phyloP scores from a whole-genome alignment of 2,888 invertebrate genomes.

The Eupithecia inturbata region DNA sequence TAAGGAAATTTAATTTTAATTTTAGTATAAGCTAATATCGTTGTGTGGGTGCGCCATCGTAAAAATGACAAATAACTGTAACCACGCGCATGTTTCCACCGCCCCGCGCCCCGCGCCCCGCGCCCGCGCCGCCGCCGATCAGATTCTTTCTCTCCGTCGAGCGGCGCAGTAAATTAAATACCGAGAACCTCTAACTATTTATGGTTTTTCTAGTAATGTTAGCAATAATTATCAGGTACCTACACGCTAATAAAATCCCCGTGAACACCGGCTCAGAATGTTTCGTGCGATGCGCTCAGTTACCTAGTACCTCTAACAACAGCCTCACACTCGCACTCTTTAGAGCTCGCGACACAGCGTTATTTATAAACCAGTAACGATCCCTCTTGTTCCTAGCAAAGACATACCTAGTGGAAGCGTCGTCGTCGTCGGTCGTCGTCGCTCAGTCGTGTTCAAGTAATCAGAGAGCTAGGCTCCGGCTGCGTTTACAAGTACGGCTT shows the following conservation, averaged over 20 bases:
- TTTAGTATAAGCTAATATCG: constrained; percentile 10
- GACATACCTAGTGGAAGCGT: no score
- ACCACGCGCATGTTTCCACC: not conserved
- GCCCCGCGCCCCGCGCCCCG: no score
- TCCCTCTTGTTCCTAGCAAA: not conserved
- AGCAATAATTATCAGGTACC: not conserved
- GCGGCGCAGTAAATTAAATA: not conserved
- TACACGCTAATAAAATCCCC: not conserved
- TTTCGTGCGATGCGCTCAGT: not conserved
- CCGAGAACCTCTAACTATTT: not conserved
- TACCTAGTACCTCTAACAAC: not conserved
- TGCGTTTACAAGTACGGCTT: not conserved
- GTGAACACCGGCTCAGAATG: not conserved
- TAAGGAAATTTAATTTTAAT: constrained; percentile 9
- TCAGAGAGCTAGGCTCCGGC: not conserved
- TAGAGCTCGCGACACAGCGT: not conserved
- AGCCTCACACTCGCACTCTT: not conserved
- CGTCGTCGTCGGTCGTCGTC: no score
- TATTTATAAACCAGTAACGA: not conserved
- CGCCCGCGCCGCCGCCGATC: not conserved
- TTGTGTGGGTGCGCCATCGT: not conserved
- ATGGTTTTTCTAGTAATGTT: not conserved
- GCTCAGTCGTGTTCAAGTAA: no score
- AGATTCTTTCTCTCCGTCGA: not conserved
- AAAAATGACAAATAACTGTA: not conserved